Conservation (phyloP, 2,888 invertebrate genomes). For the Drosophila rellima region DNA sequence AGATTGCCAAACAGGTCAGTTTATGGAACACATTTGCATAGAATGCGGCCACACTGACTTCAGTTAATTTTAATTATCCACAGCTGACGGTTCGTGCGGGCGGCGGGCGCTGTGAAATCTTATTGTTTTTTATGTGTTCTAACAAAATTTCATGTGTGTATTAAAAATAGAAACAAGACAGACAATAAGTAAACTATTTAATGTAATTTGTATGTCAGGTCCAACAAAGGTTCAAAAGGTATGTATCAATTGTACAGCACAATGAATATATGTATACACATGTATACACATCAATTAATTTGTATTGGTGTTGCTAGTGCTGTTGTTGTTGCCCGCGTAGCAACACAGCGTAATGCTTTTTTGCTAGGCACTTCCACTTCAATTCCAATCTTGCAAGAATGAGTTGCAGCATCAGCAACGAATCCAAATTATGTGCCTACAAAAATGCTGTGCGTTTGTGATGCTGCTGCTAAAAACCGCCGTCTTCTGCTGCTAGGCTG, state of each 20-base stretch:
- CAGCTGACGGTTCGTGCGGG: slow-evolving; percentile 51
- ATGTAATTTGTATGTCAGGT: slow-evolving; percentile 21
- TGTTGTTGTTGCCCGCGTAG: slow-evolving; percentile 2
- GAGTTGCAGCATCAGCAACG: slow-evolving; percentile 16
- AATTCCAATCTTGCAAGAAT: slow-evolving; percentile 28
- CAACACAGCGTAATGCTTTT: slow-evolving; percentile 3
- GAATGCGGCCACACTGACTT: slow-evolving; percentile 38
- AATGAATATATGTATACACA: background rate
- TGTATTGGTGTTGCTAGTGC: slow-evolving; percentile 6
- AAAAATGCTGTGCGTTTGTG: slow-evolving; percentile 20
- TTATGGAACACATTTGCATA: background rate
- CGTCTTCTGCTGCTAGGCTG: slow-evolving; percentile 1
- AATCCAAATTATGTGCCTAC: slow-evolving; percentile 33
- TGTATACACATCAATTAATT: slow-evolving; percentile 15
- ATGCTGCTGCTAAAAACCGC: slow-evolving; percentile 26
- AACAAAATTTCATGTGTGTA: slow-evolving; percentile 44
- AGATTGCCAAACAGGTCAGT: background rate
- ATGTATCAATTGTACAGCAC: slow-evolving; percentile 22
- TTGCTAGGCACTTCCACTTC: slow-evolving; percentile 6
- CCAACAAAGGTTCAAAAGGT: slow-evolving; percentile 34
- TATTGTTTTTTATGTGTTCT: slow-evolving; percentile 25
- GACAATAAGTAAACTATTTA: slow-evolving; percentile 21
- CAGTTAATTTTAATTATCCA: slow-evolving; percentile 45
- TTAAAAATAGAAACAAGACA: slow-evolving; percentile 47
- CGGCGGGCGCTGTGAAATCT: slow-evolving; percentile 29